Evolutionary conservation across 2,888 invertebrate genomes (phyloP), one percentile per base, ranked within the genome.

Genomic region (Crepidodera aurea): DNA sequence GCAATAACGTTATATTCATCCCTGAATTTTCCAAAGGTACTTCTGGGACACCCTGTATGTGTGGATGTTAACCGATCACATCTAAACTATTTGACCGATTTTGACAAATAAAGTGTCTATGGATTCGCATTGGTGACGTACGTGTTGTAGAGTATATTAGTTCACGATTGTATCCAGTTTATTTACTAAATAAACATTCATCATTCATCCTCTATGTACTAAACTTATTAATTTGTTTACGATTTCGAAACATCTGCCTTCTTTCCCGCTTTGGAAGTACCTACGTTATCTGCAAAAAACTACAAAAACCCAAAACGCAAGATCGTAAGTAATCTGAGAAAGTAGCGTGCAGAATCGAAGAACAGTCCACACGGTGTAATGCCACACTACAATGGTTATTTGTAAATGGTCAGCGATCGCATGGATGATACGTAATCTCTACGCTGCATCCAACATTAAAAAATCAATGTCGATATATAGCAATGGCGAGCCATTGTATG

Each of bases 391-490:
- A 78, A 78, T 78, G 75, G 77, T 77, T 79, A 79, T 79, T 79
- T 79, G 79, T 79, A 79, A 78, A 78, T 78, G 74, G 74, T 68
- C 74, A 72, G 74, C 76, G 79, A 79, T 79, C 73, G 75, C 72
- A 75, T 71, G 72, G 71, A 66, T 71, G 78, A 79, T 79, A 79
- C 71, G 72, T 77, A 77, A 78, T 78, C 78, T 78, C 69, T 73
- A 65, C 70, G 75, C 74, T 75, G 75, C 73, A 74, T 77, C 75
- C 75, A 67, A 77, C 76, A 77, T 77, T 78, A 79, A 79, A 79
- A 78, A 78, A 78, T 77, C 78, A 71, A 75, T 77, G 77, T 71
- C 77, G 77, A 77, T 77, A 74, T 78, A 77, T 76, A 67, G 67
- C 57, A 67, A 65, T 73, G 68, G 69, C 59, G 64, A 66, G 66